A percentile compares a stretch with the other conserved stretches of the same genome.
Conservation (phyloP, 2,888 invertebrate species). For the Brachypalpus laphriformis region DNA sequence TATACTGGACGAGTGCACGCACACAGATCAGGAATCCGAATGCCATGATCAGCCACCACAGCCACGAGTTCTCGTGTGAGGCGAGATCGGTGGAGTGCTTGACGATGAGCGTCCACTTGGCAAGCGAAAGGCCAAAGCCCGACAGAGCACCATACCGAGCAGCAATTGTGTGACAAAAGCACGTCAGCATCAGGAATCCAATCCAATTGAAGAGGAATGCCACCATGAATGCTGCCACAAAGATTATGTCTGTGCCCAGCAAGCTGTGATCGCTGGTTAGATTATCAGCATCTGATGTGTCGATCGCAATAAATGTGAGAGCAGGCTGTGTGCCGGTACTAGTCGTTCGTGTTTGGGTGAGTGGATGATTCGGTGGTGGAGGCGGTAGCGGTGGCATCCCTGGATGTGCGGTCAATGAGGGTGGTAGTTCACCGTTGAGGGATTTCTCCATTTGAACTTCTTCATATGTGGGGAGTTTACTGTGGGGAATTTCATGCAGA, state of each 20-base stretch:
- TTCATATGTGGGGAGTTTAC: slow-evolving; percentile 94
- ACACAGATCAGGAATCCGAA: slow-evolving; percentile 94
- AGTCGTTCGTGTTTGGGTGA: slow-evolving; percentile 78
- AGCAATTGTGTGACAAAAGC: slow-evolving; percentile 96
- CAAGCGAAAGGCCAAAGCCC: slow-evolving; percentile 95
- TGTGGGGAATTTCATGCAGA: slow-evolving; percentile 83
- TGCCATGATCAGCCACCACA: slow-evolving; percentile 96
- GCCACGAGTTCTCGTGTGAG: slow-evolving; percentile 94
- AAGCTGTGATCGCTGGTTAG: slow-evolving; percentile 90
- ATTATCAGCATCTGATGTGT: slow-evolving; percentile 87
- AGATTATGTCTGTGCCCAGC: slow-evolving; percentile 96
- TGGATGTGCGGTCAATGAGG: slow-evolving; percentile 79
- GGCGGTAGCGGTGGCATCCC: slow-evolving; percentile 78
- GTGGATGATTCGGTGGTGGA: slow-evolving; percentile 79
- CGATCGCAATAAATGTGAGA: slow-evolving; percentile 90
- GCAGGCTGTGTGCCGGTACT: slow-evolving; percentile 83
- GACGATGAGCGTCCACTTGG: slow-evolving; percentile 97
- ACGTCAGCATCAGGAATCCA: slow-evolving; percentile 95
- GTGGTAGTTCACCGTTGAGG: slow-evolving; percentile 87
- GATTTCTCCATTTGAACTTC: slow-evolving; percentile 95
- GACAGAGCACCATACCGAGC: slow-evolving; percentile 96
- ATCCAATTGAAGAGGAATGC: slow-evolving; percentile 98
- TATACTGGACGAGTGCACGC: slow-evolving; percentile 93
- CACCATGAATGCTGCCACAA: slow-evolving; percentile 96
- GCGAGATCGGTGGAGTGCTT: slow-evolving; percentile 95